A percentile compares a stretch with the other conserved stretches of the same genome.
phyloP scores from a whole-genome alignment of 2,797 vertebrate species.

The Hydrophis major region DNA sequence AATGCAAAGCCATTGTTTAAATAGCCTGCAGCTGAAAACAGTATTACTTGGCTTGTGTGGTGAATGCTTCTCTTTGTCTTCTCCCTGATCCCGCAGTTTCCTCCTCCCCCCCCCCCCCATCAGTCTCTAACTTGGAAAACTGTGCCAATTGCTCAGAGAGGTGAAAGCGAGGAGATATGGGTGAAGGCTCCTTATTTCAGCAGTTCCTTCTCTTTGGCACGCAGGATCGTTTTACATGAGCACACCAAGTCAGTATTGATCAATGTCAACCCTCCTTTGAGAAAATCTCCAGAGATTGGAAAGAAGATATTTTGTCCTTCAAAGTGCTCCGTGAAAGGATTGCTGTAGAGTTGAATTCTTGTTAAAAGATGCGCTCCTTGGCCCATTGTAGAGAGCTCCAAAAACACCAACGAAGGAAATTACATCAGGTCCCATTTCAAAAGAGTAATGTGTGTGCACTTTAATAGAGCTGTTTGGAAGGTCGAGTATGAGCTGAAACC shows the following conservation, averaged over 20 bases:
- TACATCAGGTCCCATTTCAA: not conserved
- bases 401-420: not conserved
- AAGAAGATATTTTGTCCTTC: not conserved
- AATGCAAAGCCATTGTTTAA: not conserved
- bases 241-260: not conserved
- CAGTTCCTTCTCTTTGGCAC: slow-evolving; percentile 9
- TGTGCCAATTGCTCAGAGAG: not conserved
- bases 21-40: not conserved
- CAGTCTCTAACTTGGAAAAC: not conserved
- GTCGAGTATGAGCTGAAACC: not conserved
- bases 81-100: not conserved
- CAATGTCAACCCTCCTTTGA: slow-evolving; percentile 13
- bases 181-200: not conserved
- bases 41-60: not conserved
- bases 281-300: not conserved
- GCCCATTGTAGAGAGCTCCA: not conserved
- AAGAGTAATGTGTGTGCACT: not conserved
- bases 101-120: too few species aligned
- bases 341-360: not conserved
- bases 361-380: not conserved
- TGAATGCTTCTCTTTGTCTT: not conserved
- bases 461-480: not conserved
- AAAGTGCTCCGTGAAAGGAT: not conserved
- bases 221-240: slow-evolving; percentile 12
- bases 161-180: slow-evolving; percentile 19